These are phyloP conservation scores for Arrhopalites spinosus DNA, from an alignment of 2,888 invertebrate species.

Conservation along the genomic window DNA sequence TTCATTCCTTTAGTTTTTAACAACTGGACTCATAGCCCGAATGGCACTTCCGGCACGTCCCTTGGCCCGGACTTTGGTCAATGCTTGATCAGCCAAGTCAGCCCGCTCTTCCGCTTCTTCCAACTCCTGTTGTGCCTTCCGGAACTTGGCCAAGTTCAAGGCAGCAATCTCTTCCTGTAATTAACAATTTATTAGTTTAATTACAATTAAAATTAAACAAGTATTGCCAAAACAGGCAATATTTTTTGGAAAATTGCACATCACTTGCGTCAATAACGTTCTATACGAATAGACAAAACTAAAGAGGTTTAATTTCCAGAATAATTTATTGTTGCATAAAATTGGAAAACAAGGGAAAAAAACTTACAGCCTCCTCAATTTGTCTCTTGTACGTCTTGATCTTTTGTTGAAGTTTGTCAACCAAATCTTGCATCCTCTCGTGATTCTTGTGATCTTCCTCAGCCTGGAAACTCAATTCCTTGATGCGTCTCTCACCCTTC, in stretches of 20 bases:
- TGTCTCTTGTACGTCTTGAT: conserved; percentile 99
- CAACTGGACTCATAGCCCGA: conserved; percentile 75
- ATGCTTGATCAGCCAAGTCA: conserved; percentile 69
- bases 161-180: conserved; percentile 61
- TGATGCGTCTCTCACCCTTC: conserved; percentile 96
- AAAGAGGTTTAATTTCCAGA: no score
- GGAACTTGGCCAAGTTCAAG: conserved; percentile 63
- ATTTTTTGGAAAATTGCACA: no score
- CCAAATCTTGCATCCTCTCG: no score
- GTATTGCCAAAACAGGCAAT: no score
- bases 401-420: no score
- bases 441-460: no score
- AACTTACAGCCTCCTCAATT: conserved; percentile 90
- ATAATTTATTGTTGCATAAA: no score
- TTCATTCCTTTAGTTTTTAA: conserved; percentile 37
- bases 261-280: no score
- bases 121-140: no score
- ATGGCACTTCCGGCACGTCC: conserved; percentile 89
- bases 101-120: conserved; percentile 54
- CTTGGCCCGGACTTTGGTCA: conserved; percentile 96
- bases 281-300: no score
- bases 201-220: background rate
- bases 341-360: no score
- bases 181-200: conserved; percentile 1
- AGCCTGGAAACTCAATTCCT: conserved; percentile 96